These are phyloP conservation scores for Aldrovandia affinis DNA, from an alignment of 2,797 vertebrate species.

Conservation along the genomic window DNA sequence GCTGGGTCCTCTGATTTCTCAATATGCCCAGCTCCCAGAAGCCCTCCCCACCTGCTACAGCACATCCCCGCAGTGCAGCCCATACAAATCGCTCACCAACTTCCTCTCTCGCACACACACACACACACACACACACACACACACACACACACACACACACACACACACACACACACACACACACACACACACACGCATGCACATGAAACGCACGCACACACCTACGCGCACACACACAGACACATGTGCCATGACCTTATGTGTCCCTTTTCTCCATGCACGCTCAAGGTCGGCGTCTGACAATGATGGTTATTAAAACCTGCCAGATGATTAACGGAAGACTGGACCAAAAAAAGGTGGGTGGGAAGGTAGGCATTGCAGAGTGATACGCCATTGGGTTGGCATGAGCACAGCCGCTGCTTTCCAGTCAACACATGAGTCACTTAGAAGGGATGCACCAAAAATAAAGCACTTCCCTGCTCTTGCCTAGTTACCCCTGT, in stretches of 20 bases:
- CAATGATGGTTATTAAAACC: conserved; percentile 77
- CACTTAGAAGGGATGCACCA: conserved; percentile 74
- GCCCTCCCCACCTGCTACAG: conserved; percentile 83
- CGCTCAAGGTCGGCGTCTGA: conserved; percentile 80
- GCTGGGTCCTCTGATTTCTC: conserved; percentile 78
- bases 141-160: not conserved
- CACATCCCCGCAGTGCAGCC: conserved; percentile 79
- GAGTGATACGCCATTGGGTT: conserved; percentile 67
- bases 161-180: not conserved
- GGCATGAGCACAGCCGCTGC: conserved; percentile 70
- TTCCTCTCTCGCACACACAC: conserved; percentile 49
- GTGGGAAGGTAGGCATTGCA: conserved; percentile 5
- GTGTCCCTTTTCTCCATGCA: conserved; percentile 63
- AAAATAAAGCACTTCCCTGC: conserved; percentile 81
- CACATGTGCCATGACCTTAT: conserved; percentile 66
- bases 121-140: not conserved
- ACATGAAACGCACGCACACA: not conserved
- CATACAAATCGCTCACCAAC: conserved; percentile 65
- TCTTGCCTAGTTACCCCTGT: conserved; percentile 67
- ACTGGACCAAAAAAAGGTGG: conserved; percentile 40
- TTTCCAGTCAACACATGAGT: conserved; percentile 81
- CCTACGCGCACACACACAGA: conserved; percentile 5
- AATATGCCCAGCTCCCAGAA: conserved; percentile 84
- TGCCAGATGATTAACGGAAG: conserved; percentile 62
- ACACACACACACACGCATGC: not conserved